phyloP scores from a whole-genome alignment of 1,140 invertebrate species.

The Sarcophaga bullata region DNA sequence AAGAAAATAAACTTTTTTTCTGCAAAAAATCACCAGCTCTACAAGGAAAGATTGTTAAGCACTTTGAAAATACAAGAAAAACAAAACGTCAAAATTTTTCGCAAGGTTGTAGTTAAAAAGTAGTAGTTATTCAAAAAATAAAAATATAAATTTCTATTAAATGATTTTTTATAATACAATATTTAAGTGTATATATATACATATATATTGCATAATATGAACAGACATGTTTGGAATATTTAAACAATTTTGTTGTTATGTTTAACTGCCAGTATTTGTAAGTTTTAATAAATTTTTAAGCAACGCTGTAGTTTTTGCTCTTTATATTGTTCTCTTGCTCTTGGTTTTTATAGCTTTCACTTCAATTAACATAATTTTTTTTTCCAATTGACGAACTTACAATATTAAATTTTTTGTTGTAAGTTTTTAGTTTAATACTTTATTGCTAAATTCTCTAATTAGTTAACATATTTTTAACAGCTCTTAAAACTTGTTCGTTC shows the following conservation, averaged over 20 bases:
- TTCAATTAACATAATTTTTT: neutral
- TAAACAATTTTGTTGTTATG: too few relatives aligned
- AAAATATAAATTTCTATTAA: too few relatives aligned
- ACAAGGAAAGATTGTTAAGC: neutral
- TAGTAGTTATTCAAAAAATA: too few relatives aligned
- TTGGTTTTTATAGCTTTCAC: neutral
- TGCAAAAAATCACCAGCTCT: neutral
- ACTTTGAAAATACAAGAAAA: neutral
- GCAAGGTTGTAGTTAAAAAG: neutral
- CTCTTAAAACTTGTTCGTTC: neutral
- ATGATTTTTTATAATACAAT: too few relatives aligned
- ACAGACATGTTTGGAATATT: neutral
- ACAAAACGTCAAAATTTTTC: neutral
- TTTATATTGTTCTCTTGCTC: neutral
- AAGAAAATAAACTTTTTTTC: neutral
- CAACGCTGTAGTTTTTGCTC: neutral
- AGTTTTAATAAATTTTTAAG: neutral
- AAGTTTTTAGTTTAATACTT: neutral
- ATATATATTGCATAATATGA: neutral
- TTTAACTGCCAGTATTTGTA: neutral
- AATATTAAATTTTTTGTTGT: neutral
- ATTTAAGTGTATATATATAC: too few relatives aligned
- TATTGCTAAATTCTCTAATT: neutral
- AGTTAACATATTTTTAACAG: neutral
- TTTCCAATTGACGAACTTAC: slow-evolving; percentile 2